Conservation (phyloP, 2,113 vertebrate genomes). For the Lasiurus cinereus region DNA sequence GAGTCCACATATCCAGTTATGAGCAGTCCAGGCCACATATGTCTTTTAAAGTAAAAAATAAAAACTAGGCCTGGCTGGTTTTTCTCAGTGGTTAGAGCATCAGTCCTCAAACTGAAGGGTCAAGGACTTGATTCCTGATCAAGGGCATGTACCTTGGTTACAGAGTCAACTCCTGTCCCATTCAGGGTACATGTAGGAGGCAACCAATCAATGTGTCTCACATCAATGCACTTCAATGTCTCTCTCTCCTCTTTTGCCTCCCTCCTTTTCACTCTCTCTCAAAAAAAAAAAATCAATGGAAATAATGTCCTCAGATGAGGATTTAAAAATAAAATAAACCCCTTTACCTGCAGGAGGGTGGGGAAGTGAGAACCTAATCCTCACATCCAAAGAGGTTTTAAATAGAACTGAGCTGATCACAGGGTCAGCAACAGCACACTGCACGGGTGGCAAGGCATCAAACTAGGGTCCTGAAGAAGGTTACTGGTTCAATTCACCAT, state of each 20-base stretch:
- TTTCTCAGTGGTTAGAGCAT: too few relatives aligned
- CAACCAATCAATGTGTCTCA: too few relatives aligned
- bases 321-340: neutral
- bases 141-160: too few relatives aligned
- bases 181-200: too few relatives aligned
- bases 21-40: neutral
- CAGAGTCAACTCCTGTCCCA: too few relatives aligned
- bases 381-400: neutral
- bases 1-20: neutral
- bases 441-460: neutral
- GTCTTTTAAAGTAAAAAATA: neutral
- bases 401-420: neutral
- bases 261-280: too few relatives aligned
- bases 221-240: too few relatives aligned
- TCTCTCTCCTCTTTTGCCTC: too few relatives aligned
- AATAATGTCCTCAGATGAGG: neutral
- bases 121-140: too few relatives aligned
- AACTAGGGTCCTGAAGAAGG: neutral
- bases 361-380: neutral
- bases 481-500: neutral
- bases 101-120: too few relatives aligned
- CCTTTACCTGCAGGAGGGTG: neutral
- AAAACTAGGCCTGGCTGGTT: too few relatives aligned
- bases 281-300: neutral
- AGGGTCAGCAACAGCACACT: neutral